Base-by-base conservation (phyloP, 2,797 vertebrate genomes). In the Zenarchopterus dispar region DNA sequence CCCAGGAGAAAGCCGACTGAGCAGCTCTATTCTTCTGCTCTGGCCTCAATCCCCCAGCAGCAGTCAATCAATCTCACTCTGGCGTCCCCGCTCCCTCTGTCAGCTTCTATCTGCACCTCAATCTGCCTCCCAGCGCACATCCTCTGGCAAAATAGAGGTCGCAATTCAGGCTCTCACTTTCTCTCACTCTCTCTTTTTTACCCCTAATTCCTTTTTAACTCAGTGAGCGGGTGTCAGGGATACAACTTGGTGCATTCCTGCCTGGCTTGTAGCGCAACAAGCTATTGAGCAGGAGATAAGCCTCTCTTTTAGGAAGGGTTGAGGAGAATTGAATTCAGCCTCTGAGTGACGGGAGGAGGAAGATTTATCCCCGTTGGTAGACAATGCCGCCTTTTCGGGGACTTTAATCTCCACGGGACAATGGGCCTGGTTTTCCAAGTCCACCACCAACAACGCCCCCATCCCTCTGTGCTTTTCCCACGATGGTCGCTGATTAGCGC, bases 211-310 rank as follows among this genome's bases (percentile, higher is more conserved):
- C 90, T 90, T 91, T 91, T 91, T 91, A 91, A 90, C 86, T 89
- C 90, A 73, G 77, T 85, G 82, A 88, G 78, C 85, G 82, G 88
- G 88, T 91, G 89, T 90, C 90, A 87, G 85, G 89, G 88, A 87
- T 88, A 95, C 95, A 90, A 93, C 93, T 91, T 88, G 88, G 93
- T 95, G 95, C 94, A 92, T 93, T 96, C 93, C 93, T 94, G 91
- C 92, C 86, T 85, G 85, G 93, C 95, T 95, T 95, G 94, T 94
- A 94, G 95, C 88, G 93, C 89, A 96, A 96, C 95, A 93, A 95
- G 93, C 97, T 94, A 96, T 97, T 99, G 97, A 97, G 94, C 75
- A 91, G 85, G 93, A 97, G 97, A 99, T 99, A 99, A 99, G 97
- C 97, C 96, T 86, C 88, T 89, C 96, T 97, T 93, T 97, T 96